These are phyloP conservation scores for Acanthaster planci DNA, from an alignment of 35 echinoderm and acorn worm species.

Conservation along the genomic window DNA sequence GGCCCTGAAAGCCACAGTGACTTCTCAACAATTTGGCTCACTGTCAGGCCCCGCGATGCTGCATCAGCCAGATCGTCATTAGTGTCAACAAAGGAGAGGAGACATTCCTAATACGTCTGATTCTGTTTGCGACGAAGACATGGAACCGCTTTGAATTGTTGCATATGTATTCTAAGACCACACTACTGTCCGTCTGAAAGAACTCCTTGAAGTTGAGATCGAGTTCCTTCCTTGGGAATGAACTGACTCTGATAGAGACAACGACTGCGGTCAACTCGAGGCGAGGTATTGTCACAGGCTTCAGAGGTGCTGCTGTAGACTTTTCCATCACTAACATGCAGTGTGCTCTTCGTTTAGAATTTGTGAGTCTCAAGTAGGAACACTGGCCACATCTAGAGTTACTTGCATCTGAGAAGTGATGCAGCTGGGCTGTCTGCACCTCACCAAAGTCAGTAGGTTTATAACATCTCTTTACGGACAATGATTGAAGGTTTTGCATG, in stretches of 20 bases:
- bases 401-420: slow-evolving; percentile 51
- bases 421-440: slow-evolving; percentile 21
- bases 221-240: slow-evolving; percentile 50
- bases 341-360: slow-evolving; percentile 24
- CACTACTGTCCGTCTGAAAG: slow-evolving; percentile 73
- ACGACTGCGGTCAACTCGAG: slow-evolving; percentile 56
- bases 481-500: neutral
- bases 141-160: slow-evolving; percentile 56
- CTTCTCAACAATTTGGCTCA: slow-evolving; percentile 30
- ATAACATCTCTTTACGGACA: slow-evolving; percentile 48
- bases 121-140: slow-evolving; percentile 67
- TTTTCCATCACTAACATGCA: slow-evolving; percentile 57
- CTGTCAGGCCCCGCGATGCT: slow-evolving; percentile 57
- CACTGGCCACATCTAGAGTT: slow-evolving; percentile 34
- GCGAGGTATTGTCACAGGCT: slow-evolving; percentile 55
- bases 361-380: slow-evolving; percentile 38
- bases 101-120: slow-evolving; percentile 45
- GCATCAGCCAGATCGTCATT: slow-evolving; percentile 61
- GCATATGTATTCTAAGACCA: slow-evolving; percentile 70
- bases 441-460: slow-evolving; percentile 47
- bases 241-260: slow-evolving; percentile 31
- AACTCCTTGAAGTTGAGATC: neutral
- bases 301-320: slow-evolving; percentile 47
- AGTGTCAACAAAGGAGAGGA: slow-evolving; percentile 41
- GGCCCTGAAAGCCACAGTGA: slow-evolving; percentile 73